Percentiles rank a stretch among this genome's conserved stretches.
phyloP scores from a whole-genome alignment of 1,140 invertebrate genomes.

The Tachypleus tridentatus region DNA sequence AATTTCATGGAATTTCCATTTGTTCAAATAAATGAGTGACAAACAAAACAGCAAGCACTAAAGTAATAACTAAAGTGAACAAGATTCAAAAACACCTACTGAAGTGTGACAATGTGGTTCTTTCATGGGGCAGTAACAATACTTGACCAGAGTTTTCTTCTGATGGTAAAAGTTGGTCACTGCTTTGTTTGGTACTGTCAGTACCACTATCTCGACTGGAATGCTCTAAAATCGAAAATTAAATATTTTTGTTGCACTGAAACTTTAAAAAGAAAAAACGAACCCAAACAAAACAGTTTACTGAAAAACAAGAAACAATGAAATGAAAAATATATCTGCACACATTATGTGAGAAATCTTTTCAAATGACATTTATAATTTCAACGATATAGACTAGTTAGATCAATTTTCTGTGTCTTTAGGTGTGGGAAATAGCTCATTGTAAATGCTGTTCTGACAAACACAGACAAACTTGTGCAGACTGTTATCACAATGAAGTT shows the following conservation, averaged over 20 bases:
- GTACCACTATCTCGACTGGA: slow-evolving; percentile 46
- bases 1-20: no score
- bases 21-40: no score
- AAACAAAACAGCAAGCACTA: no score
- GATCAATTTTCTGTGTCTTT: neutral
- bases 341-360: neutral
- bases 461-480: no score
- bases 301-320: neutral
- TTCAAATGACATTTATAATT: slow-evolving; percentile 3
- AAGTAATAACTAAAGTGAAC: no score
- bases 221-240: slow-evolving; percentile 28
- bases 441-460: no score
- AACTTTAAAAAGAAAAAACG: slow-evolving; percentile 33
- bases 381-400: slow-evolving; percentile 1
- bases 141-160: no score
- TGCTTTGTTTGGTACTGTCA: slow-evolving; percentile 50
- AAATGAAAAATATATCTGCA: neutral
- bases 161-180: slow-evolving; percentile 37
- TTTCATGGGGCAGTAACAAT: no score
- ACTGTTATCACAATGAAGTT: no score
- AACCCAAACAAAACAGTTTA: neutral
- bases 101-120: no score
- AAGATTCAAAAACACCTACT: no score
- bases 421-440: no score
- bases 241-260: neutral